These are phyloP conservation scores for Polia nebulosa DNA, from an alignment of 2,888 invertebrate species.

Conservation along the genomic window DNA sequence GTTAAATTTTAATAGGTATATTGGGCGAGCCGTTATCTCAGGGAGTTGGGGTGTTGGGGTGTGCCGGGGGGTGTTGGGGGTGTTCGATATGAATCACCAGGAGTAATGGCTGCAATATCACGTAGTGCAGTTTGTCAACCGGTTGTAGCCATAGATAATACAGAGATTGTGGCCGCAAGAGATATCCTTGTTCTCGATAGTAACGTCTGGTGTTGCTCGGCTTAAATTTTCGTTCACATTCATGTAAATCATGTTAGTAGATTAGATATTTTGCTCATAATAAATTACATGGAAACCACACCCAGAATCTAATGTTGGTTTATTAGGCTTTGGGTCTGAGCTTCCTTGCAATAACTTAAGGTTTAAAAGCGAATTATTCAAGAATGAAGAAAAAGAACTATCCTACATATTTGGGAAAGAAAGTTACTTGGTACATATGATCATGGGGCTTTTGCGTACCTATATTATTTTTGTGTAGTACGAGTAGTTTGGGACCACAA, in stretches of 20 bases:
- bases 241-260: slow-evolving; percentile 24
- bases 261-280: slow-evolving; percentile 23
- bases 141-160: slow-evolving; percentile 89
- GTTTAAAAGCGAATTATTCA: not conserved
- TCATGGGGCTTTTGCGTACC: too few species aligned
- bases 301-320: not conserved
- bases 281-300: slow-evolving; percentile 5
- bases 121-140: slow-evolving; percentile 91
- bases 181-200: slow-evolving; percentile 77
- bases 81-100: slow-evolving; percentile 89
- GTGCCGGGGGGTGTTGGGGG: slow-evolving; percentile 78
- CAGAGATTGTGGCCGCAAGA: slow-evolving; percentile 82
- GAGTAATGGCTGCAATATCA: slow-evolving; percentile 91
- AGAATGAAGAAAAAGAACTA: too few species aligned
- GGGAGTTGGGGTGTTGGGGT: slow-evolving; percentile 64
- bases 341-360: not conserved
- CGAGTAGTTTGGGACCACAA: too few species aligned
- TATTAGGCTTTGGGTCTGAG: not conserved
- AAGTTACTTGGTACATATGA: too few species aligned
- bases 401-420: not conserved
- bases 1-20: slow-evolving; percentile 68
- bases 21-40: slow-evolving; percentile 65
- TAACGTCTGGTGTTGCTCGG: slow-evolving; percentile 62
- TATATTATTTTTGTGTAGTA: not conserved
- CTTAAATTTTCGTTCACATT: slow-evolving; percentile 54